phyloP scores from a whole-genome alignment of 2,113 vertebrate genomes.

The Salvelinus fontinalis region DNA sequence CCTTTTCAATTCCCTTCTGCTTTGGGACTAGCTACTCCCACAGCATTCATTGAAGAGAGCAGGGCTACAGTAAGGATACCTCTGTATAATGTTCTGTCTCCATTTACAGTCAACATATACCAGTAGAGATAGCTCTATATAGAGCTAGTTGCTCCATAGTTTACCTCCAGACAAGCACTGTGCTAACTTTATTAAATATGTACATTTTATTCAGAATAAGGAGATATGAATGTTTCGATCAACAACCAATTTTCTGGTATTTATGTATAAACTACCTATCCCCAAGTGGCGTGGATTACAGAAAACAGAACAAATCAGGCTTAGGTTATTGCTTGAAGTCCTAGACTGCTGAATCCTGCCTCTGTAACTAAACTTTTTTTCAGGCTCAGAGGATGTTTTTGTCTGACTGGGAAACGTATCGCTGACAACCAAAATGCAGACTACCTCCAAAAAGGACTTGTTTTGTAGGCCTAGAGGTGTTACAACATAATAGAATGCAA shows the following conservation, averaged over 20 bases:
- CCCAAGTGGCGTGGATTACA: neutral
- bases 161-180: neutral
- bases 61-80: conserved; percentile 39
- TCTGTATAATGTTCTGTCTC: conserved; percentile 28
- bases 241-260: neutral
- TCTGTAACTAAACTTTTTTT: neutral
- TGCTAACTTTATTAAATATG: no score
- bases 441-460: neutral
- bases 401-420: neutral
- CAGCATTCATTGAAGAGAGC: conserved; percentile 43
- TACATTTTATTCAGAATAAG: neutral
- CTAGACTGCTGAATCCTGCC: neutral
- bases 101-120: conserved; percentile 37
- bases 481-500: no score
- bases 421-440: neutral
- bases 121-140: neutral
- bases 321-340: conserved; percentile 22
- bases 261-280: neutral
- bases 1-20: conserved; percentile 48
- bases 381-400: neutral
- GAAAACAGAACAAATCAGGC: neutral
- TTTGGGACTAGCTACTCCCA: conserved; percentile 41
- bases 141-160: neutral
- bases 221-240: neutral
- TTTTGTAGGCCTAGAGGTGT: neutral